Base-by-base conservation (phyloP, 1,140 invertebrate species). In the Tyrophagus putrescentiae region DNA sequence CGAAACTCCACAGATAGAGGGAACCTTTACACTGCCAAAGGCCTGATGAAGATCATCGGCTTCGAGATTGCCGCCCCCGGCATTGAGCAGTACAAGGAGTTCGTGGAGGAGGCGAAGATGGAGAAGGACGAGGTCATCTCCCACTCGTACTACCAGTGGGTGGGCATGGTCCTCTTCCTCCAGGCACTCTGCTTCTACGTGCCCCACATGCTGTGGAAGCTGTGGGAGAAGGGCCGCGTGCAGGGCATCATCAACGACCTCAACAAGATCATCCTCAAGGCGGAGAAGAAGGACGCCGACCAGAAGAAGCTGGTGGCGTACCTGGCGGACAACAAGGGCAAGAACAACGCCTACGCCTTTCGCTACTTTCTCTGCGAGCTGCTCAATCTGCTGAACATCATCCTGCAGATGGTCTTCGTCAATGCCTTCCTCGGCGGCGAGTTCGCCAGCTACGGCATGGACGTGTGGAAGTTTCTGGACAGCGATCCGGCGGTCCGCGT, bases 1-100 rank as follows among this genome's bases (percentile, higher is more conserved):
- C 72, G 88, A 84, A 0, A 90, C 79, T 69, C 91, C 87, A 73
- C 91, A 87, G 87, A 87, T 91, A 61, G 88, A 85, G 13, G 87
- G 85, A 68, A 91, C 87, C 0, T 91, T 86, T 71, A 89, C 85
- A 9, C 72, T 93, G 65, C 87, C 86, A 79, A 79, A 39, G 78
- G 81, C 63, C 72, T 76, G 52, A 70, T 72, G 33, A 80, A 80
- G 64, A 11, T 45, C 13, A 59, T 44, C 18, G 34, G 25, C 16
- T 59, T 44, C 50, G 57, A 59, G 25, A 25, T 59, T 13, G 11
- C 57, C 1, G 57, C 57, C 2, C 57, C 57, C 1, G 57, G 57
- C 33, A 28, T 59, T 1, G 57, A 59, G 50, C 57, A 59, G 34
- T 59, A 42, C 27, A 54, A 54, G 27, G 52, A 54, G 4, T 54